Percentiles rank a stretch among this genome's conserved stretches.
These are phyloP conservation scores for Megalopta genalis DNA, from an alignment of 1,140 invertebrate genomes.

Conservation along the genomic window DNA sequence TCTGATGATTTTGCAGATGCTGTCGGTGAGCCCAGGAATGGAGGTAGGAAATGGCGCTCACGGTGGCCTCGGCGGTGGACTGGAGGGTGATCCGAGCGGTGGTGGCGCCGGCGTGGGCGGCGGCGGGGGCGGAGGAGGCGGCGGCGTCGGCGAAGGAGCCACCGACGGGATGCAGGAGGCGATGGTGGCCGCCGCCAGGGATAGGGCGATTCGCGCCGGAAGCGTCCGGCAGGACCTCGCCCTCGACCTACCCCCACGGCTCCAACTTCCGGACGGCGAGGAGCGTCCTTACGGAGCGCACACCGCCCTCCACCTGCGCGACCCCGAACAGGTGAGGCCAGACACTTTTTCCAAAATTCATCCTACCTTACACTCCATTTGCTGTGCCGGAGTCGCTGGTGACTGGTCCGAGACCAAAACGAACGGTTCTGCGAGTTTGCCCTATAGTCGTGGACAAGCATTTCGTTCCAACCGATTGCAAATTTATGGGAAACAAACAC, in stretches of 20 bases:
- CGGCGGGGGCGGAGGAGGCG: slow-evolving; percentile 72
- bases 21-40: slow-evolving; percentile 82
- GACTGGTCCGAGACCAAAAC: too few relatives aligned
- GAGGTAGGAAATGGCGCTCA: slow-evolving; percentile 82
- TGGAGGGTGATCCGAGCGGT: slow-evolving; percentile 73
- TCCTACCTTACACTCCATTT: too few relatives aligned
- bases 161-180: slow-evolving; percentile 75
- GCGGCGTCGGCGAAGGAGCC: slow-evolving; percentile 77
- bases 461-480: too few relatives aligned
- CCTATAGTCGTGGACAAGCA: too few relatives aligned
- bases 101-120: slow-evolving; percentile 75
- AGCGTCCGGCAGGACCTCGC: slow-evolving; percentile 83
- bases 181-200: slow-evolving; percentile 79
- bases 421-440: too few relatives aligned
- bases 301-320: slow-evolving; percentile 83
- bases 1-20: slow-evolving; percentile 79
- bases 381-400: too few relatives aligned
- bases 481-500: too few relatives aligned
- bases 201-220: slow-evolving; percentile 82
- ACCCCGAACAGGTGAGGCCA: slow-evolving; percentile 82
- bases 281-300: slow-evolving; percentile 84
- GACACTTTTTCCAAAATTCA: not conserved
- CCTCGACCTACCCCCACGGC: slow-evolving; percentile 84
- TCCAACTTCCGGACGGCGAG: slow-evolving; percentile 86
- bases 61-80: slow-evolving; percentile 79